Base-by-base conservation (phyloP, 1,140 invertebrate genomes). In the Maconellicoccus hirsutus region DNA sequence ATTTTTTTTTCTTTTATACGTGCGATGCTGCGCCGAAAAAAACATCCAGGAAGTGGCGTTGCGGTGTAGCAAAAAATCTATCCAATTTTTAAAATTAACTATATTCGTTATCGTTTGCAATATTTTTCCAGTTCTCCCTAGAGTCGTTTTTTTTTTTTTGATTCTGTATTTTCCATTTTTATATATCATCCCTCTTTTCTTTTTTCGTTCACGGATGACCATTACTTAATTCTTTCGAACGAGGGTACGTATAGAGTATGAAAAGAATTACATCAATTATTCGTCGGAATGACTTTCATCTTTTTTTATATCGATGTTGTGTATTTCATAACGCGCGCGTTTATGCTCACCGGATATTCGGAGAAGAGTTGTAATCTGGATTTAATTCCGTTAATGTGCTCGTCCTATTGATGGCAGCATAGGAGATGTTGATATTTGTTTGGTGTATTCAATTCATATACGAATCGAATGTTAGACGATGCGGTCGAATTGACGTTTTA, bases 231-330 rank as follows among this genome's bases (percentile, higher is more conserved):
- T 52, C 42, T 52, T 52, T 16, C 42, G 4, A 52, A 3, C 42
- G 42, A 52, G 42, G 42, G 42, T 52, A n/a, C n/a, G n/a, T 52
- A 52, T 12, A 3, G 29, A 33, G 42, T 52, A 52, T 52, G 42
- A 52, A 52, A 52, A 52, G 42, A 52, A 52, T 52, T 52, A 52
- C 42, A 52, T 52, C 42, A 52, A 52, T 52, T 52, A 52, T 52
- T 52, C 42, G 42, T 52, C 42, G 42, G 42, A 52, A 52, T 52
- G 42, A 52, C 42, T 52, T 52, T 52, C 42, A 52, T 52, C 10
- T 52, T 52, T 52, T 52, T 52, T 52, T 52, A 19, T 16, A 16
- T 52, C 2, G 4, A 33, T 19, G 12, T 52, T 52, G 42, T 52
- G n/a, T 19, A 52, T 52, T 52, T 52, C 42, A 52, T 52, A 52